Evolutionary conservation across 2,113 vertebrate species (phyloP).

Genomic region (Naja naja): DNA sequence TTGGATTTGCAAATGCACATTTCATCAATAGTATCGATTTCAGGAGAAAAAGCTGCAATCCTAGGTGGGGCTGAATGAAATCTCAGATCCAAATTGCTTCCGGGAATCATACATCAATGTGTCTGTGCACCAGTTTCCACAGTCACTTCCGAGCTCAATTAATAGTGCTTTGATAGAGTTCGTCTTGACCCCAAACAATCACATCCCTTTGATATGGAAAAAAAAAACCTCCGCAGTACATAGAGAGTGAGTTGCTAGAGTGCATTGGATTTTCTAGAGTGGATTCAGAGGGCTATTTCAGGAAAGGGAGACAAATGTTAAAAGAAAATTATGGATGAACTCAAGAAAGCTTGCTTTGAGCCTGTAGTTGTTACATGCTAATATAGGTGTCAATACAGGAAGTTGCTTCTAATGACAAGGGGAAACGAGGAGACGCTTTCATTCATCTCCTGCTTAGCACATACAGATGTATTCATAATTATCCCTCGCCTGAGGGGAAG

Average conservation of each 20-base stretch:
- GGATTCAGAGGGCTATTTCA: background rate
- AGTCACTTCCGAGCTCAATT: background rate
- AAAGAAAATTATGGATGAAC: slow-evolving; percentile 3
- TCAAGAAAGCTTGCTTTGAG: background rate
- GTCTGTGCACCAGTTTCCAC: background rate
- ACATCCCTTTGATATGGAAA: background rate
- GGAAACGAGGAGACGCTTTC: slow-evolving; percentile 62
- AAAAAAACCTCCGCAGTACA: background rate
- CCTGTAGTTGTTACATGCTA: slow-evolving; percentile 42
- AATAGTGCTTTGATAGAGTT: background rate
- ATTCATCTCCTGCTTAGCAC: slow-evolving; percentile 65
- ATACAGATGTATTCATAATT: slow-evolving; percentile 66
- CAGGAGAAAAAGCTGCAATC: background rate
- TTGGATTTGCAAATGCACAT: background rate
- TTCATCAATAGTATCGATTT: background rate
- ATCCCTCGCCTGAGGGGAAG: slow-evolving; percentile 55
- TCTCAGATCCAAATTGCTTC: background rate
- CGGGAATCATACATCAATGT: background rate
- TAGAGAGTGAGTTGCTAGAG: background rate
- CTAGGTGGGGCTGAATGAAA: background rate
- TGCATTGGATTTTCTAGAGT: background rate
- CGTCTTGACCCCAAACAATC: background rate
- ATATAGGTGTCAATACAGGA: slow-evolving; percentile 46
- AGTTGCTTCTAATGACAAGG: slow-evolving; percentile 58
- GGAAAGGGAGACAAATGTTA: background rate